Evolutionary conservation across 2,113 vertebrate species (phyloP).

Genomic region (Falco punctatus): DNA sequence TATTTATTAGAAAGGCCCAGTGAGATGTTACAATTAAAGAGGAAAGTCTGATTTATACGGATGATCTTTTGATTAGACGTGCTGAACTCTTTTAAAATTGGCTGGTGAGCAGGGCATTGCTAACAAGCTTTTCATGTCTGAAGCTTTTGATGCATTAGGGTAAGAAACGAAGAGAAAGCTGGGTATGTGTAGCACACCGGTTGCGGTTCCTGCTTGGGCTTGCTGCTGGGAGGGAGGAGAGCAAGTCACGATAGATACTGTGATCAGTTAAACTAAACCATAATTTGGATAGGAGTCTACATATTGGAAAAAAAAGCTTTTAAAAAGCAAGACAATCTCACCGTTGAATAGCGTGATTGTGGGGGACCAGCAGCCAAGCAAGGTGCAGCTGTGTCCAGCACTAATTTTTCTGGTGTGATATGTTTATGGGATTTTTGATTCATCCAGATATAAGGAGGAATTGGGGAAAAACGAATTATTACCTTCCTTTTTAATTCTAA

Average conservation of each 20-base stretch:
- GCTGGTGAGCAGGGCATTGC: neutral
- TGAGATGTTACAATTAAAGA: neutral
- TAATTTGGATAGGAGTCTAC: neutral
- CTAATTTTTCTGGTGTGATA: neutral
- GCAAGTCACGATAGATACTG: neutral
- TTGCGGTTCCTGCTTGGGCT: neutral
- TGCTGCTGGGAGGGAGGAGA: neutral
- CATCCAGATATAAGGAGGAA: neutral
- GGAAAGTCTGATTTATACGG: neutral
- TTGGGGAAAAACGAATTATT: neutral
- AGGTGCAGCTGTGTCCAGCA: too few relatives aligned
- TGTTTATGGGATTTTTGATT: neutral
- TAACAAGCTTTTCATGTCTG: neutral
- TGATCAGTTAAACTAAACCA: neutral
- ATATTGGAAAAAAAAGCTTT: neutral
- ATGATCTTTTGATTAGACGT: slow-evolving; percentile 2
- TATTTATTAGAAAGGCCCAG: slow-evolving; percentile 8
- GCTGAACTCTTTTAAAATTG: neutral
- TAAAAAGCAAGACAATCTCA: neutral
- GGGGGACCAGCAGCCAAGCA: neutral
- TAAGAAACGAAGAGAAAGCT: neutral
- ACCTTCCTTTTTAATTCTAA: neutral
- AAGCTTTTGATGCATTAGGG: neutral
- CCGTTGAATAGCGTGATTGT: neutral
- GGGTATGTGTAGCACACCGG: fast-evolving